phyloP scores from a whole-genome alignment of 2,797 vertebrate genomes.

The Petrocephalus sullivani region DNA sequence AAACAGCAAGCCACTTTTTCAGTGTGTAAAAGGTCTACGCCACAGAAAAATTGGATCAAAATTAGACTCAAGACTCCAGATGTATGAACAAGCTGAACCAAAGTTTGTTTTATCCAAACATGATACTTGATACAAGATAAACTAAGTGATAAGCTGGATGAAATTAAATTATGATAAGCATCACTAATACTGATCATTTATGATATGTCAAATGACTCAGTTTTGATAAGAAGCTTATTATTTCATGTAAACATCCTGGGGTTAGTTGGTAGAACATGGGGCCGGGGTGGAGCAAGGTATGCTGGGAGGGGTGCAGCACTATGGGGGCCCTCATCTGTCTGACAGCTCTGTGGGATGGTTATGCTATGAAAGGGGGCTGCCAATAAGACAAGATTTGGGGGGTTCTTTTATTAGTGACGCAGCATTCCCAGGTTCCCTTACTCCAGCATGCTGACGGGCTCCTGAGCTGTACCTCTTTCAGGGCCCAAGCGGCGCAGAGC shows the following conservation, averaged over 20 bases:
- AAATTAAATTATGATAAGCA: background rate
- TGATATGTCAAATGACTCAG: background rate
- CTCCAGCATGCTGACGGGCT: background rate
- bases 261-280: background rate
- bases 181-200: background rate
- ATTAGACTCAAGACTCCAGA: background rate
- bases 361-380: background rate
- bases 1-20: background rate
- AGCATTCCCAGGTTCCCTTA: background rate
- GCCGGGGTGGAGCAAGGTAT: background rate
- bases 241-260: background rate
- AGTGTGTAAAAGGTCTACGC: background rate
- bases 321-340: background rate
- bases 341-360: background rate
- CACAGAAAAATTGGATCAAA: background rate
- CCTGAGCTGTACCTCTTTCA: background rate
- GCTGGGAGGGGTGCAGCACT: background rate
- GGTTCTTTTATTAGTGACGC: background rate
- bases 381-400: background rate
- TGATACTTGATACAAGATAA: background rate
- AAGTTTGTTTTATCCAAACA: background rate
- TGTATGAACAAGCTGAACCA: background rate
- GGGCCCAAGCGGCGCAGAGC: background rate
- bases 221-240: background rate
- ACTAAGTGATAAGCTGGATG: background rate